Base-by-base conservation (phyloP, 1,140 invertebrate genomes). In the Drosophila pruinosa region DNA sequence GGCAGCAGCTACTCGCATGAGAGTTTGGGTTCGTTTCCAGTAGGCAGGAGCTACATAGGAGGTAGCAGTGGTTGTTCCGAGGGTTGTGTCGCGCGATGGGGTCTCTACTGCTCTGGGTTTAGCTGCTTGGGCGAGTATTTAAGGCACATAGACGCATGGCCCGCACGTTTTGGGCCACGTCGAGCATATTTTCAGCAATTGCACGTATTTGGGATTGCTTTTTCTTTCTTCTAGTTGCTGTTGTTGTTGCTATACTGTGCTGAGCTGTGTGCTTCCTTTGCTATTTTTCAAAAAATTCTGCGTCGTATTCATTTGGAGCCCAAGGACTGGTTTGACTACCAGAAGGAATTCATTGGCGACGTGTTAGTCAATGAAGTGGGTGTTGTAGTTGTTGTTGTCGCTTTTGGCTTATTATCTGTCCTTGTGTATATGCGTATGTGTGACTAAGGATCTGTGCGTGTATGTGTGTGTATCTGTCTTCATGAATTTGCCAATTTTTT, bases 111-210 rank as follows among this genome's bases (percentile, higher is more conserved):
- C 3, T 45, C 4, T 22, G 22, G 31, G 17, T 28, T 14, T 41
- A 48, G 28, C 34, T 12, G 36, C 15, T 12, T 76, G 48, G 41
- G 41, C 50, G 53, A 78, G 78, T 50, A 81, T 81, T 81, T 81
- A 81, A 78, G 74, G 78, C 78, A 61, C 69, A 73, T 62, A 71
- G 57, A 54, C 53, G 61, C 73, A 41, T 47, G 57, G 61, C 48
- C 70, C 78, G 74, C 78, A 82, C 78, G 78, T 81, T 74, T 69
- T 34, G 31, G 47, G 63, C 61, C 74, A 65, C 63, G 68, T 77
- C 48, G 41, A 71, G 54, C 75, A 75, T 82, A 83, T 82, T 82
- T 82, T 83, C 62, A 78, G 79, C 78, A 75, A 83, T 83, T 82
- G 75, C 79, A 82, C 79, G 78, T 82, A 82, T 82, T 82, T 82